Evolutionary conservation across 2,113 vertebrate genomes (phyloP).

Genomic region (Lipophrys pholis): DNA sequence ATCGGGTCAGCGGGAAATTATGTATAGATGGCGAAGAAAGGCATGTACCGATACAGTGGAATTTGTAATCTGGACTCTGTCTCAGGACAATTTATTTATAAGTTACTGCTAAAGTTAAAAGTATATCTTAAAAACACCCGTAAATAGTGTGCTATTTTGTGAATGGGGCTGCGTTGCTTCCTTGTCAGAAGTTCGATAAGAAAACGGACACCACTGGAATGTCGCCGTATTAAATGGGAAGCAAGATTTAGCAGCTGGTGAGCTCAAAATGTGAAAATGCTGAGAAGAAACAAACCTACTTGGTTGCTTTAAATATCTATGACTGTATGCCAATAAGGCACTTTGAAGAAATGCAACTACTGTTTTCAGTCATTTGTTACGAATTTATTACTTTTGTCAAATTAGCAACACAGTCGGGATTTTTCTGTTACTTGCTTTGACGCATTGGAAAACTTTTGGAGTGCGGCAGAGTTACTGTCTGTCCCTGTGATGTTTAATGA

Average conservation of each 20-base stretch:
- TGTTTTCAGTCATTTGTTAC: too few species aligned
- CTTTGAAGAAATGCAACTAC: too few species aligned
- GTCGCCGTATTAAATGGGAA: constrained; percentile 13
- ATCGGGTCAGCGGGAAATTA: constrained; percentile 16
- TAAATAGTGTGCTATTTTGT: constrained; percentile 5
- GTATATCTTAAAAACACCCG: neutral
- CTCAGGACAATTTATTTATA: constrained; percentile 38
- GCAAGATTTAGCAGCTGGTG: neutral
- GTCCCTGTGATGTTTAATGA: too few species aligned
- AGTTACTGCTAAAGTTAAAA: constrained; percentile 5
- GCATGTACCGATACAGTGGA: neutral
- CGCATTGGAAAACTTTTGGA: too few species aligned
- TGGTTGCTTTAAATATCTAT: too few species aligned
- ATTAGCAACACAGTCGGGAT: too few species aligned
- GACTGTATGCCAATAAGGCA: too few species aligned
- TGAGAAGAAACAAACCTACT: too few species aligned
- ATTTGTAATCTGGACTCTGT: constrained; percentile 39
- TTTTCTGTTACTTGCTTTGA: too few species aligned
- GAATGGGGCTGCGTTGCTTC: neutral
- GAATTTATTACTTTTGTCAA: too few species aligned
- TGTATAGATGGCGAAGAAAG: constrained; percentile 9
- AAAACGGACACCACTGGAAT: neutral
- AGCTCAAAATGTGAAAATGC: too few species aligned
- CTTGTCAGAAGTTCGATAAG: neutral
- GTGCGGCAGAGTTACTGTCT: too few species aligned